Percentiles rank a stretch among this genome's conserved stretches.
Evolutionary conservation across 2,113 vertebrate species (phyloP).

Genomic region (Notarius lentiginosus): DNA sequence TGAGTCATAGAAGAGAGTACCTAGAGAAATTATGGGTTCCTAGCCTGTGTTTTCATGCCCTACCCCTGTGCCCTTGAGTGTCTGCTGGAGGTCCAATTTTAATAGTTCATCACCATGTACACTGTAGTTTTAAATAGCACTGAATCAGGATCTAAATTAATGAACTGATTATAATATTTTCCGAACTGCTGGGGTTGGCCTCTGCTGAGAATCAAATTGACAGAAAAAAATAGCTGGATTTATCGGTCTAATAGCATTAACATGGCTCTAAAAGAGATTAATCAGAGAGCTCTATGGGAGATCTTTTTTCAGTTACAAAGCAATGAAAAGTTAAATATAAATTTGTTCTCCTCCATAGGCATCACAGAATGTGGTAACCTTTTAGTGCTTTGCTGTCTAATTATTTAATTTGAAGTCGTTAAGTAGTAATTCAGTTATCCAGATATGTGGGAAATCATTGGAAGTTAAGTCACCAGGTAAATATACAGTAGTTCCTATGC

Average conservation of each 20-base stretch:
- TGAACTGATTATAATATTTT: constrained; percentile 51
- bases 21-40: constrained; percentile 14
- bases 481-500: constrained; percentile 22
- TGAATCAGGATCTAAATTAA: constrained; percentile 45
- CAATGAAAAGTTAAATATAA: constrained; percentile 3
- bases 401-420: constrained; percentile 66
- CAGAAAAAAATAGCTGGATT: constrained; percentile 37
- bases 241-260: constrained; percentile 48
- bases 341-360: background rate
- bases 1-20: constrained; percentile 18
- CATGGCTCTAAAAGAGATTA: constrained; percentile 36
- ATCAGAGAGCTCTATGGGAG: constrained; percentile 32
- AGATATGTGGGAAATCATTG: constrained; percentile 61
- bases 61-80: constrained; percentile 33
- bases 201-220: constrained; percentile 42
- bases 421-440: constrained; percentile 57
- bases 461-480: constrained; percentile 56
- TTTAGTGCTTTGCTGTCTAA: constrained; percentile 51
- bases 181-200: constrained; percentile 20
- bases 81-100: constrained; percentile 38
- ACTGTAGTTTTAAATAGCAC: constrained; percentile 13
- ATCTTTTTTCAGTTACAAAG: constrained; percentile 14
- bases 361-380: constrained; percentile 26
- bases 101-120: constrained; percentile 17
- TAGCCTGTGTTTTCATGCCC: constrained; percentile 19